Percentiles rank a stretch among this genome's conserved stretches.
phyloP scores from a whole-genome alignment of 2,797 vertebrate species.

The Rhyacichthys aspro region DNA sequence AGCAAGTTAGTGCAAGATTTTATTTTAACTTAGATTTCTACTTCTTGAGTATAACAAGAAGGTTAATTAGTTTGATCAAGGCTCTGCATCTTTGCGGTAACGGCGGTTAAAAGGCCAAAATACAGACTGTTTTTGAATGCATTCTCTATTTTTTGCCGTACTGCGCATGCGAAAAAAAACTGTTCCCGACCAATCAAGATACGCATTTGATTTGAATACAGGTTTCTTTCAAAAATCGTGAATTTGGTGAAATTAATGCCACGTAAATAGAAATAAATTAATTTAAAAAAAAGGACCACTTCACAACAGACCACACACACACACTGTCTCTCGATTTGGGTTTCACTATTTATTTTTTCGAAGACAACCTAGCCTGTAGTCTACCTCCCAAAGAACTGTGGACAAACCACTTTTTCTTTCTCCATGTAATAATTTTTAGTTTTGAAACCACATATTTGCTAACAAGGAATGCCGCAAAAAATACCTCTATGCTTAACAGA shows the following conservation, averaged over 20 bases:
- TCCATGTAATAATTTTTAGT: slow-evolving; percentile 85
- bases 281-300: slow-evolving; percentile 11
- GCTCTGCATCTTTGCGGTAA: background rate
- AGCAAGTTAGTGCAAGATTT: too few species aligned
- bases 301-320: slow-evolving; percentile 56
- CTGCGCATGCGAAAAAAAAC: slow-evolving; percentile 51
- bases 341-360: slow-evolving; percentile 99
- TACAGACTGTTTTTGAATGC: background rate
- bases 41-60: background rate
- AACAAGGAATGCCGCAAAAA: slow-evolving; percentile 98
- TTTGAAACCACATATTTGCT: slow-evolving; percentile 96
- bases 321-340: slow-evolving; percentile 64
- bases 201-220: slow-evolving; percentile 30
- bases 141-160: background rate
- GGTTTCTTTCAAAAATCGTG: background rate
- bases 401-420: slow-evolving; percentile 86
- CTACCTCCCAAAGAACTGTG: slow-evolving; percentile 84
- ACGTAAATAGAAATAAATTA: slow-evolving; percentile 2
- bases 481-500: slow-evolving; percentile 94
- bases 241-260: background rate
- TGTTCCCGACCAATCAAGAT: slow-evolving; percentile 50
- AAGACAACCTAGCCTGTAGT: slow-evolving; percentile 94
- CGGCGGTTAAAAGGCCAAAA: accelerated
- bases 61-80: background rate
- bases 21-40: background rate